Evolutionary conservation across 2,113 vertebrate species (phyloP), one percentile per base, ranked within the genome.

Genomic region (Chaetorhynchus papuensis): DNA sequence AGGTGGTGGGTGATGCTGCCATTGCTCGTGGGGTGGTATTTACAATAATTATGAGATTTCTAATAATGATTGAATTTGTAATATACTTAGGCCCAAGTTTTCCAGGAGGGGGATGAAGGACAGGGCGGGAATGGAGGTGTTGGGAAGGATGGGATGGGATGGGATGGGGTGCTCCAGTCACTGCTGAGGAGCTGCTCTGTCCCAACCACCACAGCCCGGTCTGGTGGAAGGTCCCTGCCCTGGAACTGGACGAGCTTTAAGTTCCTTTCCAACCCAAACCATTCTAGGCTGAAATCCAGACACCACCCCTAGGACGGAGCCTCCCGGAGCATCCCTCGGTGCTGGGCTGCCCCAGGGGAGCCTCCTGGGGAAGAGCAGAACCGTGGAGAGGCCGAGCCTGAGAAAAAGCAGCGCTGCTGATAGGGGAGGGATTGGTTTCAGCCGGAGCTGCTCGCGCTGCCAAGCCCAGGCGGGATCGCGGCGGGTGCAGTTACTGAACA

Each of bases 401-500:
- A 98, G 98, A 98, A 98, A 98, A 95, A 95, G 87, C 97, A 93
- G 97, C 94, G 64, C 52, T 69, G 95, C 96, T 94, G 98, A 97
- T 97, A 97, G 94, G 90, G 90, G 97, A 93, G 96, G 98, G 98
- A 98, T 98, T 98, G 98, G 98, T 98, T 98, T 97, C 97, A 97
- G 97, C 95, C 97, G 74, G 96, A 94, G 98, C 97, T 74, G 78
- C 57, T 86, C 61, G 85, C 94, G 79, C 97, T 98, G 99, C 98
- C 98, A 98, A 98, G 98, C 98, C 98, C 98, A 97, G 97, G 98
- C 98, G 98, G 98, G 98, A 98, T 98, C 97, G 98, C 97, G 94
- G 96, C 98, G 99, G 98, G 98, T 98, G 98, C 97, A 98, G 98
- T 98, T 98, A 98, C 99, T 98, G 98, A 98, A 99, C 99, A 99